Evolutionary conservation across 2,888 invertebrate species (phyloP).

Genomic region (Asteroscopus sphinx): DNA sequence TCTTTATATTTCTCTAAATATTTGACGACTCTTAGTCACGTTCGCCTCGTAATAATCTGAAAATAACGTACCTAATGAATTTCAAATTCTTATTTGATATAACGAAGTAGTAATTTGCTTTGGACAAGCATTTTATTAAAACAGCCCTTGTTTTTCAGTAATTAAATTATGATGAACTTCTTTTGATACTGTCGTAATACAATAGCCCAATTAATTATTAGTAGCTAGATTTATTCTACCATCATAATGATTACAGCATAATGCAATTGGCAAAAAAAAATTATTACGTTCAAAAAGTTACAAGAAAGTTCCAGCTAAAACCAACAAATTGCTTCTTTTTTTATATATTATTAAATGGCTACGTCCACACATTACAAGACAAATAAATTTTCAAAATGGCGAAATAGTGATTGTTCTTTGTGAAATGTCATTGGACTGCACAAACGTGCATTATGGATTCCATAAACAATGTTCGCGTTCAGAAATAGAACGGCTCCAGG

Average conservation of each 20-base stretch:
- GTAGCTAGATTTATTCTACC: not conserved
- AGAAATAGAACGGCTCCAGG: slow-evolving; percentile 79
- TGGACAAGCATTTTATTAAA: slow-evolving; percentile 15
- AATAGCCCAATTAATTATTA: slow-evolving; percentile 3
- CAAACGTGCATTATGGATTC: slow-evolving; percentile 79
- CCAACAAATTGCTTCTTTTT: no score
- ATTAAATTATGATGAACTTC: slow-evolving; percentile 6
- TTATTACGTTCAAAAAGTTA: not conserved
- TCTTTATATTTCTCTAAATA: slow-evolving; percentile 40
- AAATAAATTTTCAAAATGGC: slow-evolving; percentile 51
- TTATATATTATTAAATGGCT: no score
- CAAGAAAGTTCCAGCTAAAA: slow-evolving; percentile 1
- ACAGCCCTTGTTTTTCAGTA: slow-evolving; percentile 1
- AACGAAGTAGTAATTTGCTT: slow-evolving; percentile 10
- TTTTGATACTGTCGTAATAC: slow-evolving; percentile 2
- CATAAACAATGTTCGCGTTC: slow-evolving; percentile 82
- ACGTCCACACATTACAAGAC: slow-evolving; percentile 41
- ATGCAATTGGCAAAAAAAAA: not conserved
- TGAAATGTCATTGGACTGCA: slow-evolving; percentile 76
- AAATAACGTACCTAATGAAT: slow-evolving; percentile 37
- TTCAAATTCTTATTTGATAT: slow-evolving; percentile 27
- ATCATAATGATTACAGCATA: not conserved
- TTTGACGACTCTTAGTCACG: slow-evolving; percentile 49
- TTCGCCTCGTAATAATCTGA: slow-evolving; percentile 32
- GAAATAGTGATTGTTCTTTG: slow-evolving; percentile 65